Conservation (phyloP, 2,888 invertebrate genomes). For the Odontothrips loti region DNA sequence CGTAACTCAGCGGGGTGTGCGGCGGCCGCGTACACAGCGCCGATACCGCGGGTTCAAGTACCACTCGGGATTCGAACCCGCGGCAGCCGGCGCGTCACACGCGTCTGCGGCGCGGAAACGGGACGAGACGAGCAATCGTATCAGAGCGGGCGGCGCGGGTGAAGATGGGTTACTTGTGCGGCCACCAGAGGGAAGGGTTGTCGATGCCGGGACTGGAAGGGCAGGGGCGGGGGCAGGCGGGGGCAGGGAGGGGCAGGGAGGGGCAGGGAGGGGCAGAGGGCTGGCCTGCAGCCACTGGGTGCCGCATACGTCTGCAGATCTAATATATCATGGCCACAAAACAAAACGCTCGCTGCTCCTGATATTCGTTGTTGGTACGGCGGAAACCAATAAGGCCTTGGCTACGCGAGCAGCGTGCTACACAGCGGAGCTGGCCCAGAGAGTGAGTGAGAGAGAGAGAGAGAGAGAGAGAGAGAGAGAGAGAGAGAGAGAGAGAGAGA, state of each 20-base stretch:
- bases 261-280: neutral
- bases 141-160: too few relatives aligned
- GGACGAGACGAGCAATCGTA: too few relatives aligned
- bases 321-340: conserved; percentile 10
- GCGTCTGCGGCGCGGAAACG: too few relatives aligned
- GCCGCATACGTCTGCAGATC: conserved; percentile 16
- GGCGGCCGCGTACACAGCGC: too few relatives aligned
- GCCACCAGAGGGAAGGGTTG: neutral
- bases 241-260: neutral
- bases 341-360: conserved; percentile 9
- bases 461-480: neutral
- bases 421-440: neutral
- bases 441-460: neutral
- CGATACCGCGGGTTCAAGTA: too few relatives aligned
- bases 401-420: conserved; percentile 3
- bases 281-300: neutral
- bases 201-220: neutral
- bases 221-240: neutral
- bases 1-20: too few relatives aligned
- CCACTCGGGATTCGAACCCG: too few relatives aligned
- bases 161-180: neutral
- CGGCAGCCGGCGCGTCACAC: too few relatives aligned
- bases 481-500: neutral
- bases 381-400: conserved; percentile 16
- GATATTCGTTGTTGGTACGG: conserved; percentile 17